Conservation (phyloP, 2,888 invertebrate genomes). For the Pristionchus arcanus region DNA sequence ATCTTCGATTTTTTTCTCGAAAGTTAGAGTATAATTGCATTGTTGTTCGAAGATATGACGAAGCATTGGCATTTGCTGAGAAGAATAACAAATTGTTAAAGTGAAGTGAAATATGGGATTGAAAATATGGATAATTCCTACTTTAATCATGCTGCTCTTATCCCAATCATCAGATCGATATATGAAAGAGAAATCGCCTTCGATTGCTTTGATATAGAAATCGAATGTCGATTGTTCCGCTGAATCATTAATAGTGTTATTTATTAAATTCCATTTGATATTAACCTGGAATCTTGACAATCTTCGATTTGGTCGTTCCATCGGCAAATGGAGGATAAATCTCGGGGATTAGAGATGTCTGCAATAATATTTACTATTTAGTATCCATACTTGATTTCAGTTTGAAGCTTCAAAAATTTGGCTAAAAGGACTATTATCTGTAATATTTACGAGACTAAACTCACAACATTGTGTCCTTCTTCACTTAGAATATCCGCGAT, state of each 20-base stretch:
- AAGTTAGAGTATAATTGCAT: conserved; percentile 36
- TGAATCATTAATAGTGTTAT: not conserved
- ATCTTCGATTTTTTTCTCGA: not conserved
- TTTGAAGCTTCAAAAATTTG: too few species aligned
- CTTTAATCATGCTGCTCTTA: conserved; percentile 27
- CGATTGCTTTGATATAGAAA: not conserved
- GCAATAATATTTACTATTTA: not conserved
- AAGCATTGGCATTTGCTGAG: conserved; percentile 28
- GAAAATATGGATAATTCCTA: not conserved
- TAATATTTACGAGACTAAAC: too few species aligned
- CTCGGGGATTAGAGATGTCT: conserved; percentile 35
- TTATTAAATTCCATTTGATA: not conserved
- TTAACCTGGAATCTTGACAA: conserved; percentile 16
- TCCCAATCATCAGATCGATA: conserved; percentile 14
- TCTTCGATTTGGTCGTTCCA: conserved; percentile 21
- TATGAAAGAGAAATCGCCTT: conserved; percentile 45
- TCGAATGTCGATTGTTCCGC: conserved; percentile 6
- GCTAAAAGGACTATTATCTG: too few species aligned
- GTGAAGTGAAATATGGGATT: not conserved
- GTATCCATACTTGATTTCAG: too few species aligned
- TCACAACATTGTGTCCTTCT: conserved; percentile 38
- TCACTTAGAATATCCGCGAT: conserved; percentile 44
- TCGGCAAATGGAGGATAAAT: conserved; percentile 3
- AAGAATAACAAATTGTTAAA: not conserved
- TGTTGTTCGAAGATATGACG: conserved; percentile 15